Evolutionary conservation across 2,797 vertebrate genomes (phyloP).

Genomic region (Picus viridis): DNA sequence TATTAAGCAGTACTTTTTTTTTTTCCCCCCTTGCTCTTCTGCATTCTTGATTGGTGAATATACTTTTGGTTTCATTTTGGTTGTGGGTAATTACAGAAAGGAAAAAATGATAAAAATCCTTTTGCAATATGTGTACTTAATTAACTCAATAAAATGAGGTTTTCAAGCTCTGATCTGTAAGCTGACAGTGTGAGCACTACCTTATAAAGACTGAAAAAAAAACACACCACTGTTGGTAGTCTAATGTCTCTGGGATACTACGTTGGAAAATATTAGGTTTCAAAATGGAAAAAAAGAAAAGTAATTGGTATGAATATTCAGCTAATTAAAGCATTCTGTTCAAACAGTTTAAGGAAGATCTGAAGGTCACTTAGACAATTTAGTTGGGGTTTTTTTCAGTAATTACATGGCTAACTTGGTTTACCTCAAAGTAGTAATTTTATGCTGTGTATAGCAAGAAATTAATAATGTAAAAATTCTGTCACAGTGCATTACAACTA

Average conservation of each 20-base stretch:
- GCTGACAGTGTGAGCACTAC: not conserved
- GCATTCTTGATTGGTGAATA: not conserved
- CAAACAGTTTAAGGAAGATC: not conserved
- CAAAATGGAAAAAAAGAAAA: not conserved
- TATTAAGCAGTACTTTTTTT: not conserved
- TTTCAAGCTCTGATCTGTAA: not conserved
- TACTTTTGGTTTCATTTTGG: constrained; percentile 58
- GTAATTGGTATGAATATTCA: not conserved
- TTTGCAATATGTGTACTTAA: not conserved
- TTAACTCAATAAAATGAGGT: not conserved
- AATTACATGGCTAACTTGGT: not conserved
- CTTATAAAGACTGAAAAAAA: not conserved
- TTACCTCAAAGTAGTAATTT: not conserved
- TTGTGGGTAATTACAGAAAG: not conserved
- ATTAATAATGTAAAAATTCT: not conserved
- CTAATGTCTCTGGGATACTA: not conserved
- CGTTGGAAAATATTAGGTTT: constrained; percentile 16
- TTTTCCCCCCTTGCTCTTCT: not conserved
- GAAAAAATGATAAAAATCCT: not conserved
- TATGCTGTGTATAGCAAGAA: not conserved
- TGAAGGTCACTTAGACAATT: not conserved
- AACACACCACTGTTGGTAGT: not conserved
- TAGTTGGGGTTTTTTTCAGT: not conserved
- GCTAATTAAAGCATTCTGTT: not conserved
- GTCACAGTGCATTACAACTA: not conserved